A percentile compares a stretch with the other conserved stretches of the same genome.
Evolutionary conservation across 2,797 vertebrate genomes (phyloP).

Genomic region (Acipenser ruthenus): DNA sequence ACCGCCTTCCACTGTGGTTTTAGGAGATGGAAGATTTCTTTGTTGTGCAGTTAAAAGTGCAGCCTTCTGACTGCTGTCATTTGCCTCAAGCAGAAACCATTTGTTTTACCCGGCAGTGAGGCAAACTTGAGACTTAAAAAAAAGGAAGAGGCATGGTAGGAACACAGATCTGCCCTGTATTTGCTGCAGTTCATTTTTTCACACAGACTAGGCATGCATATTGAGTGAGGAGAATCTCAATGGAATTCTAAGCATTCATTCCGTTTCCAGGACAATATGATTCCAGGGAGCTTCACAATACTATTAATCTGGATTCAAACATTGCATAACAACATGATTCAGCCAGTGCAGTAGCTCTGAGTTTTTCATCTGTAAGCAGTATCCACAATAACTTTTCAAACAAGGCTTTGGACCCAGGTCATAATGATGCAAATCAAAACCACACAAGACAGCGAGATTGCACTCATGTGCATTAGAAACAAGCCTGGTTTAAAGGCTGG

Average conservation of each 20-base stretch:
- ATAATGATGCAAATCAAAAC: not conserved
- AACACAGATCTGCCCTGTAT: not conserved
- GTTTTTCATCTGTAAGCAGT: not conserved
- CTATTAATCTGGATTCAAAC: too few relatives aligned
- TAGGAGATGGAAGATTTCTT: conserved; percentile 2
- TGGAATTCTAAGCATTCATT: not conserved
- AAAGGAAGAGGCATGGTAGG: not conserved
- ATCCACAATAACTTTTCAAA: not conserved
- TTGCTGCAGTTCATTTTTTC: not conserved
- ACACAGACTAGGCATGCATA: not conserved
- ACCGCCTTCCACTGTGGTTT: not conserved
- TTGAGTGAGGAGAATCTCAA: not conserved
- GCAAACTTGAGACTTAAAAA: not conserved
- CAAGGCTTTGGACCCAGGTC: not conserved
- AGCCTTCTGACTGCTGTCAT: not conserved
- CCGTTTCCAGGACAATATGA: not conserved
- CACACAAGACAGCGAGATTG: not conserved
- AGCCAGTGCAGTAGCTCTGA: not conserved
- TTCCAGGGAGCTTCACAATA: too few relatives aligned
- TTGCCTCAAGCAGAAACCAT: not conserved
- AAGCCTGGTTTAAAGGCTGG: not conserved
- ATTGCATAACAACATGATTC: too few relatives aligned
- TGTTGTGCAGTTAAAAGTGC: conserved; percentile 7
- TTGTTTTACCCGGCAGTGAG: not conserved
- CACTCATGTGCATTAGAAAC: not conserved